phyloP scores from a whole-genome alignment of 1,140 invertebrate genomes.

The Probaryconus sp. region DNA sequence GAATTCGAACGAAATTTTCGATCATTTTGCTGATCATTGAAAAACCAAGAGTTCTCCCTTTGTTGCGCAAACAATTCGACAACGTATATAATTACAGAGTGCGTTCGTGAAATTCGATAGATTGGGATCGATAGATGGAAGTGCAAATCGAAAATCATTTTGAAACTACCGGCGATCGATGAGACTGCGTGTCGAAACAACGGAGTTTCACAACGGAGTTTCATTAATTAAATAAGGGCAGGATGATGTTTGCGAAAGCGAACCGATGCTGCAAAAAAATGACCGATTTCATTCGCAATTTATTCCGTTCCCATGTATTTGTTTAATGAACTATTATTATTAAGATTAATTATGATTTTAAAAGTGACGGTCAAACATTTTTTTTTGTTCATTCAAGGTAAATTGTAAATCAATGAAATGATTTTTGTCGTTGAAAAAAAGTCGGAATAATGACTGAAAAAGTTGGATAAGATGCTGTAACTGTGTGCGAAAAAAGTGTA shows the following conservation, averaged over 20 bases:
- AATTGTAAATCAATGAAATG: too few relatives aligned
- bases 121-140: conserved; percentile 4
- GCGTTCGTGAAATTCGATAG: conserved; percentile 12
- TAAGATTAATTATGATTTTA: too few relatives aligned
- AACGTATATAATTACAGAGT: background rate
- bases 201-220: conserved; percentile 59
- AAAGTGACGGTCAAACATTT: too few relatives aligned
- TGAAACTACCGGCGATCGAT: conserved; percentile 58
- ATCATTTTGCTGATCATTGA: background rate
- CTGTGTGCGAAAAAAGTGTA: too few relatives aligned
- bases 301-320: too few relatives aligned
- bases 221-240: conserved; percentile 67
- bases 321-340: too few relatives aligned
- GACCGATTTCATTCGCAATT: too few relatives aligned
- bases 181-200: conserved; percentile 61
- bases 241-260: conserved; percentile 14
- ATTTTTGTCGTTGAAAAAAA: too few relatives aligned
- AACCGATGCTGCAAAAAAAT: too few relatives aligned
- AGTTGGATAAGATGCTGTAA: too few relatives aligned
- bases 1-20: background rate
- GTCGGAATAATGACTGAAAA: too few relatives aligned
- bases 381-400: too few relatives aligned
- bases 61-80: background rate
- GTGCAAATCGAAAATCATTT: conserved; percentile 49
- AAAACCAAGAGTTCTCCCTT: background rate